Base-by-base conservation (phyloP, 2,113 vertebrate genomes). In the Nyctibius bracteatus region DNA sequence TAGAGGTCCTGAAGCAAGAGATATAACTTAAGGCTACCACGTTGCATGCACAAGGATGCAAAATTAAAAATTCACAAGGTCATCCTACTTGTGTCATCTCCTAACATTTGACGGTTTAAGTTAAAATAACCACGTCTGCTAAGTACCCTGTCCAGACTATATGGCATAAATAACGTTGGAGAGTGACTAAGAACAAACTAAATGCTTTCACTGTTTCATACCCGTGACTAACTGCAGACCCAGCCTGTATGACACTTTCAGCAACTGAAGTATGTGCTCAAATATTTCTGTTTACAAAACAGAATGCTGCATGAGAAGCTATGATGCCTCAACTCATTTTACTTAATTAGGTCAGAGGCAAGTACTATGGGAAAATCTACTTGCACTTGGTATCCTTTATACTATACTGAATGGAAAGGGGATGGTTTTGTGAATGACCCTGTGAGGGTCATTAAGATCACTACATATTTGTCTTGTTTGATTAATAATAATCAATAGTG, bases 231-330 rank as follows among this genome's bases (percentile, higher is more conserved):
- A 73, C 58, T 83, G 39, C 86, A 94, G 72, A 92, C 25, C 35
- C 59, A 63, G 55, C 37, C 31, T 44, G 33, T 51, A 4, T 9
- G 46, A 82, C 49, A 52, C 66, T 82, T 37, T 3, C 62, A 85
- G 39, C 70, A 68, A 61, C 44, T 68, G 61, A 75, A 82, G 21
- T 61, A 47, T 22, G 43, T 16, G 30, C 79, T 82, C 66, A 82
- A 52, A 52, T 61, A 72, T 55, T 92, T 86, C 67, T 86, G 66
- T 82, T 93, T 88, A 88, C 70, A 92, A 89, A 92, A 85, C 68
- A 89, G 72, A 96, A 78, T 3, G 8, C 18, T 63, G 37, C 52
- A 59, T 46, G 52, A 33, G n/a, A 87, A 72, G 58, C 44, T 54
- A 22, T 1, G 52, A 82, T 63, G 77, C 61, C 81, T 87, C 62